Evolutionary conservation across 2,888 invertebrate species (phyloP), one percentile per base, ranked within the genome.

Genomic region (Hofmannophila pseudospretella): DNA sequence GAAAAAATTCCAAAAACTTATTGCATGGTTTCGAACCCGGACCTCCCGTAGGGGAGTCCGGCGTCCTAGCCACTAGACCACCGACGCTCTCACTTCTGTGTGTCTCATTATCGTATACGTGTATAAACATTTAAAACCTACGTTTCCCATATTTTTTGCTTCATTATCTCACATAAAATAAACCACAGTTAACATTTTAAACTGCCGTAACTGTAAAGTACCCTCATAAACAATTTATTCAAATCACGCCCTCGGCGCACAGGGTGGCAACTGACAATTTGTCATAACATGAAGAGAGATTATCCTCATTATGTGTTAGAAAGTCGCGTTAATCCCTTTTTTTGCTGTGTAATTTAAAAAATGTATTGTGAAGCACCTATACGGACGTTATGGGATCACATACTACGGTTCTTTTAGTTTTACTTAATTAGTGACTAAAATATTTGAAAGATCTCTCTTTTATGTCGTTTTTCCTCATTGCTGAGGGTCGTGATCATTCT

Each of bases 231-330:
- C 55, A 53, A 54, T 55, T 57, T 53, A 54, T 51, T 58, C 51
- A 54, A 58, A 61, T 55, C 51, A 51, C 52, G 37, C 31, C 39
- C 37, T 47, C 39, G 44, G 46, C 46, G 38, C 52, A 47, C 54
- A 44, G 64, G 64, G 62, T 62, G 57, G 56, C 45, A 56, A 57
- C 53, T 54, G 59, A 50, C 66, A 69, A 70, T 72, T 70, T 69
- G 73, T 71, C 68, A 68, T 58, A 61, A 67, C 67, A 64, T 57
- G 54, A 61, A 65, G 50, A 51, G 54, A 67, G 80, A 74, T 81
- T 78, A 78, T 58, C 58, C 60, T 70, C 74, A 74, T 78, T 77
- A 77, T 56, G 52, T 52, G 55, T 56, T 64, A 67, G 61, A 66
- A 68, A 67, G 68, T 72, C 62, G 55, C 50, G 55, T 45, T 77